Evolutionary conservation across 1,140 invertebrate species (phyloP).

Genomic region (Metopolophium dirhodum): DNA sequence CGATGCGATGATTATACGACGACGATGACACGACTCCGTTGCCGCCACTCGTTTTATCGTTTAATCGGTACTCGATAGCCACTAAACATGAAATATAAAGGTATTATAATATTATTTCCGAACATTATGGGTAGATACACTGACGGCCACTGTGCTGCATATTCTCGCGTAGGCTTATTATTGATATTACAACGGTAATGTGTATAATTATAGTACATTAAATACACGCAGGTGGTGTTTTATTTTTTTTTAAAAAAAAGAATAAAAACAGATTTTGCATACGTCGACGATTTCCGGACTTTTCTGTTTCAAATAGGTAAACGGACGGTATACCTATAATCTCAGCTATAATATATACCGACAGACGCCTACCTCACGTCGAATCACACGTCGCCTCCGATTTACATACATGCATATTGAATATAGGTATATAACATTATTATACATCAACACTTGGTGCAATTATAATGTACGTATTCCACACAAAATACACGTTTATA

Average conservation of each 20-base stretch:
- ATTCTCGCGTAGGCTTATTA: not conserved
- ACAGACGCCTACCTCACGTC: not conserved
- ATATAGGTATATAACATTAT: not conserved
- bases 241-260: not conserved
- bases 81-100: not conserved
- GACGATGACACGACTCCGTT: not conserved
- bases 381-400: not conserved
- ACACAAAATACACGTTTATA: not conserved
- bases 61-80: not conserved
- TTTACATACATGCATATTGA: not conserved
- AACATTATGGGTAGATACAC: not conserved
- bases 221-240: not conserved
- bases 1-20: not conserved
- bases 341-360: not conserved
- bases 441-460: not conserved
- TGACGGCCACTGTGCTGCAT: not conserved
- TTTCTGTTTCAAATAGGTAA: not conserved
- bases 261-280: not conserved
- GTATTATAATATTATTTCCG: not conserved
- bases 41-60: not conserved
- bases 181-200: not conserved
- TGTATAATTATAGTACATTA: not conserved
- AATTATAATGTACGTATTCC: not conserved
- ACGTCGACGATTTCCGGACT: not conserved
- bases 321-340: not conserved